Evolutionary conservation across 1,140 invertebrate genomes (phyloP), one percentile per base, ranked within the genome.

Genomic region (Drosophila pallidifrons): DNA sequence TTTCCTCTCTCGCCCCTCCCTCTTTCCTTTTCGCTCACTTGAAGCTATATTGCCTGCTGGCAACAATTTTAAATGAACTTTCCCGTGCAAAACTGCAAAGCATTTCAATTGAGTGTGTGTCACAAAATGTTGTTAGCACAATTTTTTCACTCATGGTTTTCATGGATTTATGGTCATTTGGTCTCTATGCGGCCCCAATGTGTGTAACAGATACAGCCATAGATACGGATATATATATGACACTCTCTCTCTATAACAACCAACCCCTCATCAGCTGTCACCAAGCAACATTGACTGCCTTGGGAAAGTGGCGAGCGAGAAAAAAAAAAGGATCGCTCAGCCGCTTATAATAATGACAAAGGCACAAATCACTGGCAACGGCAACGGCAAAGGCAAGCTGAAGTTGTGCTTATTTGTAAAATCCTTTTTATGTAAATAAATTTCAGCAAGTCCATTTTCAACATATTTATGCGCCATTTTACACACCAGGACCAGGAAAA

Each of bases 391-490:
- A 8, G 35, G 35, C 35, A 25, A 35, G 43, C 63, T 7, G 58
- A 76, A 57, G 54, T 57, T 67, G 32, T 69, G 60, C 32, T 25
- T 79, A 87, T 87, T 87, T 87, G 83, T 89, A 83, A 88, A 88
- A 88, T 89, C 85, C 83, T 75, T 89, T 88, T 88, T 89, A 88
- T 88, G 83, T 88, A 88, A 88, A 88, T 88, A 88, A 88, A 88
- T 88, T 57, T 88, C 85, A 81, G 38, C 80, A 75, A 88, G 83
- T 88, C 83, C 85, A 88, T 88, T 89, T 83, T 74, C 83, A 89
- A 88, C 86, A 89, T 88, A 88, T 88, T 88, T 88, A 89, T 88
- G 83, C 83, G 85, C 85, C 83, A 89, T 89, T 88, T 88, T 89
- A 77, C 85, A 87, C 81, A 85, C 81, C 61, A 61, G 61, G 63